Percentiles rank a stretch among this genome's conserved stretches.
These are phyloP conservation scores for Argya squamiceps DNA, from an alignment of 2,797 vertebrate species.

Conservation along the genomic window DNA sequence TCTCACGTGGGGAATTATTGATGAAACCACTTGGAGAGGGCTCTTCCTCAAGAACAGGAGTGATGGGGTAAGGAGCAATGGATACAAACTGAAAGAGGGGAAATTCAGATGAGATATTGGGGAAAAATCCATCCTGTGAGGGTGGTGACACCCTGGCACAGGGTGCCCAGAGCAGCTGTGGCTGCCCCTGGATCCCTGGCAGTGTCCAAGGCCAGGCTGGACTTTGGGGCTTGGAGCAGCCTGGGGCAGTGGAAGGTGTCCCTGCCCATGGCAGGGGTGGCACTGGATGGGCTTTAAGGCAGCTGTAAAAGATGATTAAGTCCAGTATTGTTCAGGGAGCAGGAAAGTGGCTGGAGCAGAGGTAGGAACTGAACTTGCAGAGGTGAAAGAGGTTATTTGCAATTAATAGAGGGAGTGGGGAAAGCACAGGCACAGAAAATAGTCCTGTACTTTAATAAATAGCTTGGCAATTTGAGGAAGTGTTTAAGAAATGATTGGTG, in stretches of 20 bases:
- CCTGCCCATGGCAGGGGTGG: background rate
- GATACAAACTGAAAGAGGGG: background rate
- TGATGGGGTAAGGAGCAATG: no score
- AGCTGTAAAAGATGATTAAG: background rate
- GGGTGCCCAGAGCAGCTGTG: background rate
- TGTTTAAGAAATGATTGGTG: background rate
- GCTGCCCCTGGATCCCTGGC: background rate
- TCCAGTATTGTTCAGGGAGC: background rate
- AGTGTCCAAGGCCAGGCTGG: background rate
- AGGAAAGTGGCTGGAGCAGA: background rate
- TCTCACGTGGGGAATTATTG: background rate
- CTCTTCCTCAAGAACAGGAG: background rate
- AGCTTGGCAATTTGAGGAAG: background rate
- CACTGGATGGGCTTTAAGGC: rapidly evolving
- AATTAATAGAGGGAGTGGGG: background rate
- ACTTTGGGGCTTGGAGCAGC: background rate
- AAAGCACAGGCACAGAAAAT: background rate
- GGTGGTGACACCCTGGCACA: background rate
- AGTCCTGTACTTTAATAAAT: background rate
- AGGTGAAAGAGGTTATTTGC: background rate
- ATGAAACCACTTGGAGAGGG: background rate
- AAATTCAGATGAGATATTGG: background rate
- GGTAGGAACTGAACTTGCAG: background rate
- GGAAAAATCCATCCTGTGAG: background rate
- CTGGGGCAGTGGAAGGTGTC: background rate